phyloP scores from a whole-genome alignment of 1,140 invertebrate species.

The Triops cancriformis region DNA sequence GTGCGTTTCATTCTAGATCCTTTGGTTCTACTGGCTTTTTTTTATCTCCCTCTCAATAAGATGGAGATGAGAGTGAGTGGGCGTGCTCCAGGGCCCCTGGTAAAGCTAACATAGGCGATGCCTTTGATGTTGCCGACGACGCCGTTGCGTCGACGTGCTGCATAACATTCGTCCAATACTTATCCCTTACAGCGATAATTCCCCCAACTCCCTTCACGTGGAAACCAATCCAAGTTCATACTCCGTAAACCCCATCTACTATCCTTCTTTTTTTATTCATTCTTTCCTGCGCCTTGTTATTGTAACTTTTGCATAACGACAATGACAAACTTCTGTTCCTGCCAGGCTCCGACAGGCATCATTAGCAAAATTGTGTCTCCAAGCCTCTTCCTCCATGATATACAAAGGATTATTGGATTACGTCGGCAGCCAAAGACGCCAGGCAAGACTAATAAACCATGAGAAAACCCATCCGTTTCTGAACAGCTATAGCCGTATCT shows the following conservation, averaged over 20 bases:
- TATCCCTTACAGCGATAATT: background rate
- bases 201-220: background rate
- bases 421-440: background rate
- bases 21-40: background rate
- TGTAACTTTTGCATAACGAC: background rate
- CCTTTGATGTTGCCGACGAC: constrained; percentile 12
- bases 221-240: constrained; percentile 3
- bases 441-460: background rate
- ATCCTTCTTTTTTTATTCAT: background rate
- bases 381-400: background rate
- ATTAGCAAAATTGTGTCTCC: background rate
- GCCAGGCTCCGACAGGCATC: background rate
- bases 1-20: background rate
- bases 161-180: background rate
- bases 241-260: background rate
- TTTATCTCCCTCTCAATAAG: constrained; percentile 10
- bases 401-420: background rate
- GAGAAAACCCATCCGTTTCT: no score
- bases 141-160: background rate
- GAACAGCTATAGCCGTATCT: no score
- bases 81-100: background rate
- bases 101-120: constrained; percentile 4
- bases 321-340: background rate
- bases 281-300: background rate
- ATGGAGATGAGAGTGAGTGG: constrained; percentile 3